These are phyloP conservation scores for Anarrhichthys ocellatus DNA, from an alignment of 2,113 vertebrate genomes.

Conservation along the genomic window DNA sequence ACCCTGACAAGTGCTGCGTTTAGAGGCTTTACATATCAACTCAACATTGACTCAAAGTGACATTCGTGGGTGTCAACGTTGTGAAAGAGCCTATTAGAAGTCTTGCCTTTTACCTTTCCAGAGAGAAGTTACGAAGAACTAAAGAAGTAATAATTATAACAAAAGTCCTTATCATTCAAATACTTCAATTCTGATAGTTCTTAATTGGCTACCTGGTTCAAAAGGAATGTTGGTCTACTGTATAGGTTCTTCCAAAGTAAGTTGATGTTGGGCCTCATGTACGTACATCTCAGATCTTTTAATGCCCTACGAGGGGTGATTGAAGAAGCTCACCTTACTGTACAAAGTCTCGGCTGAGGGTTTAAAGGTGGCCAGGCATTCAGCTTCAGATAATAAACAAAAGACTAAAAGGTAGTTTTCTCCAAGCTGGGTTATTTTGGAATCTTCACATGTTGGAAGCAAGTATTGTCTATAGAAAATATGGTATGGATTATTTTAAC, in stretches of 20 bases:
- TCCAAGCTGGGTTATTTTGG: background rate
- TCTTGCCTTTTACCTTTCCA: background rate
- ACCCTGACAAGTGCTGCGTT: constrained; percentile 1
- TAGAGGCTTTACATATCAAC: constrained; percentile 11
- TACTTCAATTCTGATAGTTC: background rate
- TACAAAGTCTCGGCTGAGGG: background rate
- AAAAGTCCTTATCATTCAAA: background rate
- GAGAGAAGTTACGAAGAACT: background rate
- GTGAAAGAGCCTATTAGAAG: background rate
- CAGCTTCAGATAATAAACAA: background rate
- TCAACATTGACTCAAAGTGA: constrained; percentile 14
- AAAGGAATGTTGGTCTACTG: background rate
- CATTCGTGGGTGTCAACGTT: background rate
- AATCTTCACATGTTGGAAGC: background rate
- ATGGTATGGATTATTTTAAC: background rate
- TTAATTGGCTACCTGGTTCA: background rate
- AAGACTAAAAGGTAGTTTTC: background rate
- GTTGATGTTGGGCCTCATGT: background rate
- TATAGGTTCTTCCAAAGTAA: background rate
- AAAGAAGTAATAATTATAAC: background rate
- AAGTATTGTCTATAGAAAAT: background rate
- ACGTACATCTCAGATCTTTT: background rate
- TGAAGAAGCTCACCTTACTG: background rate
- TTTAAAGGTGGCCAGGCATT: background rate
- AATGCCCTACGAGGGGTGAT: background rate